A percentile compares a stretch with the other conserved stretches of the same genome.
Conservation (phyloP, 2,888 invertebrate species). For the Nebria salina region DNA sequence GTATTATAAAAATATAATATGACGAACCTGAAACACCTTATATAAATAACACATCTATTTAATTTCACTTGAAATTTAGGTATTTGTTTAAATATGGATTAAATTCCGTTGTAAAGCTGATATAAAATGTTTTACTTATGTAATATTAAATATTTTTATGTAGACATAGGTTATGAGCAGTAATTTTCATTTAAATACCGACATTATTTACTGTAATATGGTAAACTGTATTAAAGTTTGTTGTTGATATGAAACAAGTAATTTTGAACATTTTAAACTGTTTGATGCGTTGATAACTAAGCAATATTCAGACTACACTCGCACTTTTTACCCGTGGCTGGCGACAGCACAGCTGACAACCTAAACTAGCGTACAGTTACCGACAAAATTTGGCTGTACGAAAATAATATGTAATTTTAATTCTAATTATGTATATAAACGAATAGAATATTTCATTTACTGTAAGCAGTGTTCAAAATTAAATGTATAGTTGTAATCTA, state of each 20-base stretch:
- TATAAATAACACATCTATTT: neutral
- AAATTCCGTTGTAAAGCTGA: neutral
- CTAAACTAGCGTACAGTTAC: too few species aligned
- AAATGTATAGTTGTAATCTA: too few species aligned
- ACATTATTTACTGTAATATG: neutral
- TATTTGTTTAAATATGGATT: neutral
- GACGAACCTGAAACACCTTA: neutral
- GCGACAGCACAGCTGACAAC: neutral
- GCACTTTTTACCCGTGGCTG: neutral
- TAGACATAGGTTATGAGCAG: neutral
- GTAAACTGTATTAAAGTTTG: neutral
- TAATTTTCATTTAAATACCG: neutral
- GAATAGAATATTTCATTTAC: too few species aligned
- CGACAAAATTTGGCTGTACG: too few species aligned
- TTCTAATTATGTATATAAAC: too few species aligned
- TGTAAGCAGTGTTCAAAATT: too few species aligned
- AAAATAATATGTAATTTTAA: too few species aligned
- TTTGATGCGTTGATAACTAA: neutral
- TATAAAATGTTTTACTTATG: neutral
- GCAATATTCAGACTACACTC: neutral
- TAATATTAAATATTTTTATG: neutral
- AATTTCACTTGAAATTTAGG: neutral
- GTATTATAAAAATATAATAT: neutral
- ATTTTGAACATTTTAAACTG: neutral
- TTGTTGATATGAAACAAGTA: neutral